Base-by-base conservation (phyloP, 2,888 invertebrate species). In the Cheilosia soror region DNA sequence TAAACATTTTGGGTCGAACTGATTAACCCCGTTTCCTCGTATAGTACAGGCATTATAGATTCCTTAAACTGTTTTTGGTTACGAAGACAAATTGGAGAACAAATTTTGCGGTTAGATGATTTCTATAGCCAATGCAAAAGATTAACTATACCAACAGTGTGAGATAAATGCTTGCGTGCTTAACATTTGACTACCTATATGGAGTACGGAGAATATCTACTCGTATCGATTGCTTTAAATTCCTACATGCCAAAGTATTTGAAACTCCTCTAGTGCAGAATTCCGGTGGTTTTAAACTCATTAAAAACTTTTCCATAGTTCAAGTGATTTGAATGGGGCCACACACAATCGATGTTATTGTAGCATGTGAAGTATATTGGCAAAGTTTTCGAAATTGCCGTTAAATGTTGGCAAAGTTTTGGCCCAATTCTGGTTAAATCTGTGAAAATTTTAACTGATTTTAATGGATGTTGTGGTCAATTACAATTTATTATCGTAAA, bases 301-400 rank as follows among this genome's bases (percentile, higher is more conserved):
- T 80, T 80, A 57, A 80, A 75, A 80, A 80, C 55, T 80, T 80
- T 80, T 9, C 11, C 60, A 51, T 60, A 71, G 71, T 51, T 51
- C 9, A 57, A 80, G 66, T 62, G 60, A 75, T 75, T 75, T 62
- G 49, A 75, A 80, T 40, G 25, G 63, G 75, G 75, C 63, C 62
- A 68, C 31, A 68, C 33, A 57, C 40, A 15, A 44, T 68, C 29
- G 53, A 47, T 47, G 60, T 73, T 73, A 66, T 37, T 51, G 42
- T 53, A 42, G 13, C 49, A 31, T 53, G 29, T 49, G 51, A 25
- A 25, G 33, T 9, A 37, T 58, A 58, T 58, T 71, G 60, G n/a
- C 4, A 68, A 68, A 31, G 42, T 68, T 55, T 68, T 42, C 11
- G 13, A 7, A 31, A 44, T 47, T 13, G 31, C 31, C 44, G 55